Evolutionary conservation across 2,113 vertebrate species (phyloP).

Genomic region (Leucoraja erinaceus): DNA sequence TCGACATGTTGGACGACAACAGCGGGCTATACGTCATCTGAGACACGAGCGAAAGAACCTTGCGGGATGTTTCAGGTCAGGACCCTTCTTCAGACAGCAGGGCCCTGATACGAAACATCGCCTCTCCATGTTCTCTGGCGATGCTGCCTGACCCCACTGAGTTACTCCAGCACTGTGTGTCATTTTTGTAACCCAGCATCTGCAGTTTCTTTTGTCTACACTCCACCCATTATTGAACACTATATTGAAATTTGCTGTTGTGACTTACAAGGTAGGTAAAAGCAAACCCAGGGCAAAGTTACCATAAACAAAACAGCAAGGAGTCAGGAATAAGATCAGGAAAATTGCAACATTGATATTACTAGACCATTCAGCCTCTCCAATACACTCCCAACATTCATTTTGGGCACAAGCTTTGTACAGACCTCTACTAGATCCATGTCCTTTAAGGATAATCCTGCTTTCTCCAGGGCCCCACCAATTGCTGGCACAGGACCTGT

Average conservation of each 20-base stretch:
- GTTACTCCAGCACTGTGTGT: too few relatives aligned
- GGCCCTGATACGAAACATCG: too few relatives aligned
- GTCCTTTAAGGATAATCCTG: slow-evolving; percentile 76
- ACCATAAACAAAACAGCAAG: not conserved
- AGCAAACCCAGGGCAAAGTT: not conserved
- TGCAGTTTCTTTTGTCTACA: too few relatives aligned
- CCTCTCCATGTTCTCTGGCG: too few relatives aligned
- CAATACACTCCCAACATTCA: not conserved
- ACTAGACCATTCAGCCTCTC: not conserved
- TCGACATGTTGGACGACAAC: too few relatives aligned
- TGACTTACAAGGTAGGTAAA: not conserved
- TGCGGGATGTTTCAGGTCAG: too few relatives aligned
- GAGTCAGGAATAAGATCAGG: not conserved
- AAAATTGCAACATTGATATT: not conserved
- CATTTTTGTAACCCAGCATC: too few relatives aligned
- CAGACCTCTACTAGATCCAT: slow-evolving; percentile 92
- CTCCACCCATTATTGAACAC: not conserved
- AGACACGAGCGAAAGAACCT: too few relatives aligned
- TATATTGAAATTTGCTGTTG: not conserved
- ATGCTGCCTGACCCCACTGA: too few relatives aligned
- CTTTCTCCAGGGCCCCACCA: slow-evolving; percentile 81
- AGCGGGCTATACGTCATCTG: too few relatives aligned
- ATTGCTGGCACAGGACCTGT: slow-evolving; percentile 89
- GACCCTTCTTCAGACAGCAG: too few relatives aligned
- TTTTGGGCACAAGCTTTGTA: not conserved